Percentiles rank a stretch among this genome's conserved stretches.
Conservation (phyloP, 2,113 vertebrate genomes). For the Hydrolagus affinis region DNA sequence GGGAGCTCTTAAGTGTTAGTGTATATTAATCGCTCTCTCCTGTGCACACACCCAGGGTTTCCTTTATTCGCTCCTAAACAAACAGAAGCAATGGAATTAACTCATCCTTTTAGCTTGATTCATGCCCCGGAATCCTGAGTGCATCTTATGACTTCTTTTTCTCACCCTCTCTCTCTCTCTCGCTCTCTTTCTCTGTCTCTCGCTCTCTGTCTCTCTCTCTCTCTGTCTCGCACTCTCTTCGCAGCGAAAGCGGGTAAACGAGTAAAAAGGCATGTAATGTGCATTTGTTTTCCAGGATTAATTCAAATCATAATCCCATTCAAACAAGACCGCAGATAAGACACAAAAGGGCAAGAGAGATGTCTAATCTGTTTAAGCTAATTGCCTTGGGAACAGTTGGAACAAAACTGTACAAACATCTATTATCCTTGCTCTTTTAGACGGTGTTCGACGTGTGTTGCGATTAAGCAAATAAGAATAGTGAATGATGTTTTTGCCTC, state of each 20-base stretch:
- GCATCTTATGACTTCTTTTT: constrained; percentile 4
- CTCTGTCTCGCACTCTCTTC: too few relatives aligned
- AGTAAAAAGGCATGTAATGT: constrained; percentile 9
- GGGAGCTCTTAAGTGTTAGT: too few relatives aligned
- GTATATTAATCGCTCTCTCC: not conserved
- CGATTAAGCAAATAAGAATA: not conserved
- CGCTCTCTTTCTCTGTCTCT: not conserved
- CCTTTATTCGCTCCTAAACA: not conserved
- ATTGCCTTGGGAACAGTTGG: constrained; percentile 13
- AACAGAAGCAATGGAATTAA: constrained; percentile 1
- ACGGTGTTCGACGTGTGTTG: not conserved
- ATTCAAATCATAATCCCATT: constrained; percentile 25
- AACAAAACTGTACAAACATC: constrained; percentile 18
- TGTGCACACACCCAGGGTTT: not conserved
- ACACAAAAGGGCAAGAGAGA: not conserved
- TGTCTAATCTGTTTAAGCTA: constrained; percentile 31
- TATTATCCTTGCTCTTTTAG: constrained; percentile 10
- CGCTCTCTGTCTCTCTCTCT: not conserved
- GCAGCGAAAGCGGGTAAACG: not conserved
- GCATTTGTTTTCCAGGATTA: constrained; percentile 8
- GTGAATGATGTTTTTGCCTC: not conserved
- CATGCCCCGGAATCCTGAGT: not conserved
- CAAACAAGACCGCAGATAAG: constrained; percentile 1
- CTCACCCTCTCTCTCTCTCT: too few relatives aligned
- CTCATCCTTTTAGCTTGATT: constrained; percentile 17